phyloP scores from a whole-genome alignment of 2,797 vertebrate species.

The Cryptoblepharus egeriae region DNA sequence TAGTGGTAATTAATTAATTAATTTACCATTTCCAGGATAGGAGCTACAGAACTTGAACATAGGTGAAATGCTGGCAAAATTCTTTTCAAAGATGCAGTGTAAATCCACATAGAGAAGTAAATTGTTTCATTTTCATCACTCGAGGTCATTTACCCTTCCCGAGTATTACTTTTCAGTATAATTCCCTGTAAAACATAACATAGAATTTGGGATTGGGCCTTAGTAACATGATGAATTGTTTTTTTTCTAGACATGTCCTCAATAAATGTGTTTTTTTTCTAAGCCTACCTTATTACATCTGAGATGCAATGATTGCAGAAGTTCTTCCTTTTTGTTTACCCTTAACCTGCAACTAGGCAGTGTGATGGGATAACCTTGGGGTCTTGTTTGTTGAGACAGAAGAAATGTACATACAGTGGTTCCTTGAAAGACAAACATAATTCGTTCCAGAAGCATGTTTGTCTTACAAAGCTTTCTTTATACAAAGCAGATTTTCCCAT shows the following conservation, averaged over 20 bases:
- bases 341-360: neutral
- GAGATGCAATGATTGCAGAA: neutral
- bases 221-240: neutral
- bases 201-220: neutral
- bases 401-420: too few relatives aligned
- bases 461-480: too few relatives aligned
- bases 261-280: neutral
- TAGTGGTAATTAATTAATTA: neutral
- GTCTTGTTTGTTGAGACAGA: neutral
- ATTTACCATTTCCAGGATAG: neutral
- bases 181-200: neutral
- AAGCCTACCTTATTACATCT: neutral
- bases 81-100: neutral
- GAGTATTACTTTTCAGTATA: constrained; percentile 11
- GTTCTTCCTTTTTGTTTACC: neutral
- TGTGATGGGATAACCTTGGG: constrained; percentile 1
- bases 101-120: neutral
- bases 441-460: too few relatives aligned
- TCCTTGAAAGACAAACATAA: too few relatives aligned
- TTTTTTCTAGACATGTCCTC: neutral
- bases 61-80: constrained; percentile 13
- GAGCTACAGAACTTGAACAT: neutral
- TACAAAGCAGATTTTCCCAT: too few relatives aligned
- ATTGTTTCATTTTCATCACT: constrained; percentile 17
- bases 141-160: constrained; percentile 35